phyloP scores from a whole-genome alignment of 2,797 vertebrate genomes.

The Aldrovandia affinis region DNA sequence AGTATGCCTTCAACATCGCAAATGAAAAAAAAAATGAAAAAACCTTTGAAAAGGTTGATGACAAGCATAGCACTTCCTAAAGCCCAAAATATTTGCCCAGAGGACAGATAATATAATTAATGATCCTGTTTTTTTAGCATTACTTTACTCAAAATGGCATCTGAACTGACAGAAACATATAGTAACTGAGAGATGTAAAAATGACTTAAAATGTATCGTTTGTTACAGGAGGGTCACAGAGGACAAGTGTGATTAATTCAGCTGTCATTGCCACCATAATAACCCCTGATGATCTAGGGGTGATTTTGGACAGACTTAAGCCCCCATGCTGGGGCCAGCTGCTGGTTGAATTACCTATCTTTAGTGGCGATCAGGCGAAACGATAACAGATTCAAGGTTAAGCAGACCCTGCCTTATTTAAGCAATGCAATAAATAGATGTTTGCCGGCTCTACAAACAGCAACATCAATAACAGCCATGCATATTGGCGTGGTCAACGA shows the following conservation, averaged over 20 bases:
- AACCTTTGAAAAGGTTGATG: constrained; percentile 39
- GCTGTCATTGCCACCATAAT: constrained; percentile 50
- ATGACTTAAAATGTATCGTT: not conserved
- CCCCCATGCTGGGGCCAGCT: constrained; percentile 33
- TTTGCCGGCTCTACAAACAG: not conserved
- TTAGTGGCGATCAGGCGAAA: constrained; percentile 10
- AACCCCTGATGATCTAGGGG: constrained; percentile 41
- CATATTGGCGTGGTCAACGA: not conserved
- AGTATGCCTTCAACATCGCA: constrained; percentile 35
- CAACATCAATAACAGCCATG: not conserved
- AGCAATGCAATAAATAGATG: not conserved
- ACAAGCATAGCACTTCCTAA: constrained; percentile 41
- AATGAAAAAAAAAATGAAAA: constrained; percentile 43
- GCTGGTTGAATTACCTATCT: constrained; percentile 36
- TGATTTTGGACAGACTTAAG: constrained; percentile 34
- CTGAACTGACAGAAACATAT: not conserved
- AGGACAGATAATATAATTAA: constrained; percentile 32
- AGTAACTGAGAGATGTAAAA: not conserved
- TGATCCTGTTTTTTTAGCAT: constrained; percentile 29
- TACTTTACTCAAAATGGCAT: constrained; percentile 1
- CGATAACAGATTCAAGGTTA: not conserved
- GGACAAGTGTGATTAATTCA: constrained; percentile 44
- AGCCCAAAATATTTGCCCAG: constrained; percentile 46
- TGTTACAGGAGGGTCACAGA: constrained; percentile 20
- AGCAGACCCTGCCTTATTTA: constrained; percentile 1